Evolutionary conservation across 2,113 vertebrate species (phyloP), one percentile per base, ranked within the genome.

Genomic region (Pao palembangensis): DNA sequence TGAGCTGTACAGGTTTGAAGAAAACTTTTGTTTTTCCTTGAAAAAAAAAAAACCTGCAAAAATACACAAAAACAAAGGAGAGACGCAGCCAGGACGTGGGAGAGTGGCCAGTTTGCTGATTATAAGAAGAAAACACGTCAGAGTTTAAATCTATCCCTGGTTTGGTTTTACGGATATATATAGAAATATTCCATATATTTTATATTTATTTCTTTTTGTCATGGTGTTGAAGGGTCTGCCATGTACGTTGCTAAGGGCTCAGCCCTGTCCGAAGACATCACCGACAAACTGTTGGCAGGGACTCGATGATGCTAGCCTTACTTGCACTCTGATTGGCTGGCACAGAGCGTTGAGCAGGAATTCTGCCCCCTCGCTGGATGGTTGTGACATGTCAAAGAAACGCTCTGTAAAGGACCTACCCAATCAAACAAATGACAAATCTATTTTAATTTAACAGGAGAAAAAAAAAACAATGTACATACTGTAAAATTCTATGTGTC

Each of bases 401-500:
- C 62, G 52, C 73, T 79, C 73, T 55, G 67, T 61, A 66, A 78
- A 85, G 80, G 79, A 84, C 79, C 76, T 80, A 73, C 69, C 82
- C 82, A 80, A 81, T 87, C 88, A 86, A 85, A 89, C 81, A 85
- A 83, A 80, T 71, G 75, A 88, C 87, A 90, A 91, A 87, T 88
- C 80, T 91, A 92, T 91, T 92, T 92, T 92, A 91, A 91, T 88
- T 87, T 91, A 89, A 85, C 83, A 47, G n/a, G 13, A 46, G 17
- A 47, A 47, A 47, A 47, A 16, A 47, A 16, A 47, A 47, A 74
- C 61, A 88, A 76, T 92, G 91, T 92, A 92, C 80, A 92, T 92
- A 91, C 84, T 92, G 89, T 91, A 91, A 87, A 92, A 90, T 88
- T 91, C 67, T 88, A 87, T 83, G 84, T 88, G 90, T 91, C 88